These are phyloP conservation scores for Notocelia uddmanniana DNA, from an alignment of 2,888 invertebrate genomes.

Conservation along the genomic window DNA sequence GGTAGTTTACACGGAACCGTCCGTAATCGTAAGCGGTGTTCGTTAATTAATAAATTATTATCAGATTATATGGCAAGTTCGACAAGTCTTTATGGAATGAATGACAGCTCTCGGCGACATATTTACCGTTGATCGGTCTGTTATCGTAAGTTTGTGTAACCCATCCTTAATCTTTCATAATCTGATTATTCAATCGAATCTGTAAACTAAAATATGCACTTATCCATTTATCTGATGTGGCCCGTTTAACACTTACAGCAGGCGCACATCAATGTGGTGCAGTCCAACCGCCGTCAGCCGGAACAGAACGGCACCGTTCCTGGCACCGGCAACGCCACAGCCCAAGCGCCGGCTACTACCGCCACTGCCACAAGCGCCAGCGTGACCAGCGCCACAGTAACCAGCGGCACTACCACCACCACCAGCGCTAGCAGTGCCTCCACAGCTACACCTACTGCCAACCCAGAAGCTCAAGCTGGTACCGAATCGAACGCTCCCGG, in stretches of 20 bases:
- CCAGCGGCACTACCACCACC: constrained; percentile 25
- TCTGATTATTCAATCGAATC: no score
- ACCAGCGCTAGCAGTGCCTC: constrained; percentile 6
- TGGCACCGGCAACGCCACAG: constrained; percentile 45
- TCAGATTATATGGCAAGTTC: no score
- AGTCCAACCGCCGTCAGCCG: constrained; percentile 56
- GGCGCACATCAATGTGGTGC: constrained; percentile 71
- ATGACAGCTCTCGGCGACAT: no score
- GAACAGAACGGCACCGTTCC: constrained; percentile 46
- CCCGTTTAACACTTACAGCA: constrained; percentile 48
- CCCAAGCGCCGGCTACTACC: constrained; percentile 41
- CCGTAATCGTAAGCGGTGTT: no score
- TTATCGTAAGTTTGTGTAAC: no score
- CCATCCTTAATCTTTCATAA: no score
- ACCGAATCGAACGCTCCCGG: constrained; percentile 49
- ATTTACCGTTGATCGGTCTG: no score
- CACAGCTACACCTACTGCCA: constrained; percentile 11
- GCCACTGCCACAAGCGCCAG: constrained; percentile 28
- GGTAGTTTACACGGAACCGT: no score
- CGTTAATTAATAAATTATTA: no score
- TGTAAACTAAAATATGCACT: no score
- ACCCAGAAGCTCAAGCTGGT: constrained; percentile 2
- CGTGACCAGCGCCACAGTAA: constrained; percentile 8
- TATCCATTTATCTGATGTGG: not conserved
- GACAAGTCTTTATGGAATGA: no score